Evolutionary conservation across 2,113 vertebrate genomes (phyloP), one percentile per base, ranked within the genome.

Genomic region (Heptranchias perlo): DNA sequence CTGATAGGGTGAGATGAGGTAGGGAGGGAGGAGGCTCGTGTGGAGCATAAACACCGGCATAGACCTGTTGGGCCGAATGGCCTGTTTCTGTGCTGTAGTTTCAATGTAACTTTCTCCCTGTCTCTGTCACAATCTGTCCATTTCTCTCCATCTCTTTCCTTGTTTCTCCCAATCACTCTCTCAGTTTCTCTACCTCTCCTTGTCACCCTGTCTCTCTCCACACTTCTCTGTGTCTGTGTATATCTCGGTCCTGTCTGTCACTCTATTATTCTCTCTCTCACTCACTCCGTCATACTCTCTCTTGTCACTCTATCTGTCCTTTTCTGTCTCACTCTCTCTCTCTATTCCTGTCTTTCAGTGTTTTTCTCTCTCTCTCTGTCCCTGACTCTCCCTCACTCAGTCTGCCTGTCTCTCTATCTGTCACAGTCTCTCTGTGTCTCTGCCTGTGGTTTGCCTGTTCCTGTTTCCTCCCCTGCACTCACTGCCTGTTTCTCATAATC

Each of bases 381-480:
- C 52, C 35, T 23, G 18, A 39, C n/a, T n/a, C n/a, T 47, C 39
- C 39, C 44, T 47, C 4, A 39, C 3, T 25, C 84, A 76, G 8
- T 8, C 28, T 14, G 10, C 11, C 11, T n/a, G 10, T 35, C 49
- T 54, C 49, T 58, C 52, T 35, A 28, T 31, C 52, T n/a, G n/a
- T n/a, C n/a, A n/a, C 87, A 16, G 11, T 35, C 87, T 31, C 86
- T 52, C 84, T 49, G 1, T 21, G 14, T 58, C 3, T 54, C 52
- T 14, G 47, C 4, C 10, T 87, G 87, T 92, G 87, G 87, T 39
- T 92, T 61, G 54, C 54, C 52, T 61, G 54, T 92, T 92, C 87
- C 87, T 92, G 87, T 92, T 61, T 78, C 73, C 73, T 39, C 94
- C 94, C 52, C 94, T 16, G 5, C 67, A 65, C 94, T 1, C 94